Evolutionary conservation across 2,113 vertebrate genomes (phyloP).

Genomic region (Etia nguti): DNA sequence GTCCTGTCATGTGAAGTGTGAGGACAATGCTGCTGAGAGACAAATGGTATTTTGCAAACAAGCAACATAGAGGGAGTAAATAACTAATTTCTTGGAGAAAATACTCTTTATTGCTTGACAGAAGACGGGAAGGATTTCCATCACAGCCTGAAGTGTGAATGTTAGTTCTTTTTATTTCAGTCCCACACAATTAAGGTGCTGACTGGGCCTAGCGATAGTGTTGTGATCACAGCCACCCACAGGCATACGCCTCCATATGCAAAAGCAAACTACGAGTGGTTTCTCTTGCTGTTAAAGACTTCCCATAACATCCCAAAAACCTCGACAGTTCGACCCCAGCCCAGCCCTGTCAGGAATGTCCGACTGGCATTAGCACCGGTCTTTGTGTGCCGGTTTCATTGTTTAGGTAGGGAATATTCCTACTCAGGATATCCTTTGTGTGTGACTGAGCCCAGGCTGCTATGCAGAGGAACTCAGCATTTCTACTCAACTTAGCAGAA

Average conservation of each 20-base stretch:
- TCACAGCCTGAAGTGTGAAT: background rate
- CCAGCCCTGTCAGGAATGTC: slow-evolving; percentile 26
- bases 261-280: background rate
- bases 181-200: background rate
- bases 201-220: background rate
- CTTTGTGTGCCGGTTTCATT: slow-evolving; percentile 28
- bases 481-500: slow-evolving; percentile 30
- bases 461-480: slow-evolving; percentile 32
- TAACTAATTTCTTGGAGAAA: background rate
- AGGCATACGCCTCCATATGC: background rate
- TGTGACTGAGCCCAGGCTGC: slow-evolving; percentile 18
- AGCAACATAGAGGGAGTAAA: background rate
- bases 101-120: background rate
- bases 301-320: slow-evolving; percentile 6
- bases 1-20: background rate
- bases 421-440: slow-evolving; percentile 60
- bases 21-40: background rate
- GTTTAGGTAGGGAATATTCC: slow-evolving; percentile 41
- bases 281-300: background rate
- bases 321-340: background rate
- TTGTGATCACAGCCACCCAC: background rate
- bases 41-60: background rate
- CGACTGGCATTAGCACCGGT: slow-evolving; percentile 12
- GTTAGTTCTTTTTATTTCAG: background rate
- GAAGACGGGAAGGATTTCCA: background rate